Evolutionary conservation across 2,888 invertebrate species (phyloP).

Genomic region (Meliscaeva auricollis): DNA sequence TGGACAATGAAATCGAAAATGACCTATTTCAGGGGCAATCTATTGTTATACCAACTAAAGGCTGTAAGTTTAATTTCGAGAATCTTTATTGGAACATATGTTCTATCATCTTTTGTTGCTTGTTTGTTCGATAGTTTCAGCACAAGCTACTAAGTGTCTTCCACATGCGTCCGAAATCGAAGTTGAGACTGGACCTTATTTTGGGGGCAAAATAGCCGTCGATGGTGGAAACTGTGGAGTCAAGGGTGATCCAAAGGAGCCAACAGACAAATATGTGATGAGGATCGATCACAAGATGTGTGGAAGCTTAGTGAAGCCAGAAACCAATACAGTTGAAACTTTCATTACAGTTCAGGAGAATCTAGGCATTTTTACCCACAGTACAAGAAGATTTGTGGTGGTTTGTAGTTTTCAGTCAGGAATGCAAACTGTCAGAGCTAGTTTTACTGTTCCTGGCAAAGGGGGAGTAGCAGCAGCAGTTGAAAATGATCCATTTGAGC

Average conservation of each 20-base stretch:
- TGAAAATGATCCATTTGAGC: slow-evolving; percentile 80
- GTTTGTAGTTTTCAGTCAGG: slow-evolving; percentile 93
- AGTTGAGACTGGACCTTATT: slow-evolving; percentile 92
- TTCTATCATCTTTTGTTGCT: slow-evolving; percentile 60
- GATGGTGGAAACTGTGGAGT: slow-evolving; percentile 90
- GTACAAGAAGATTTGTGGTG: slow-evolving; percentile 91
- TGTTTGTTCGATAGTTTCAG: slow-evolving; percentile 87
- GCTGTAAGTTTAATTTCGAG: slow-evolving; percentile 87
- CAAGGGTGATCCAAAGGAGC: slow-evolving; percentile 90
- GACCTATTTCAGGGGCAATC: slow-evolving; percentile 86
- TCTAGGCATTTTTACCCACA: slow-evolving; percentile 92
- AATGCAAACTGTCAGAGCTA: slow-evolving; percentile 92
- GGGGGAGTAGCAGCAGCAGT: slow-evolving; percentile 83
- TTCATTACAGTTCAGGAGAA: slow-evolving; percentile 94
- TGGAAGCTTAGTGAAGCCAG: slow-evolving; percentile 90
- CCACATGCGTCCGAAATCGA: slow-evolving; percentile 93
- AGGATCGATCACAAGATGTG: slow-evolving; percentile 90
- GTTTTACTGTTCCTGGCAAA: slow-evolving; percentile 89
- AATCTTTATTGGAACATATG: too few species aligned
- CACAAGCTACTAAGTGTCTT: slow-evolving; percentile 91
- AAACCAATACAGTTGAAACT: slow-evolving; percentile 89
- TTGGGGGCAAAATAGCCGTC: slow-evolving; percentile 90
- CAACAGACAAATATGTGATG: slow-evolving; percentile 90
- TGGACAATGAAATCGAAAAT: slow-evolving; percentile 83
- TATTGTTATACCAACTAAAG: slow-evolving; percentile 92